Evolutionary conservation across 2,888 invertebrate species (phyloP), one percentile per base, ranked within the genome.

Genomic region (Melolontha melolontha): DNA sequence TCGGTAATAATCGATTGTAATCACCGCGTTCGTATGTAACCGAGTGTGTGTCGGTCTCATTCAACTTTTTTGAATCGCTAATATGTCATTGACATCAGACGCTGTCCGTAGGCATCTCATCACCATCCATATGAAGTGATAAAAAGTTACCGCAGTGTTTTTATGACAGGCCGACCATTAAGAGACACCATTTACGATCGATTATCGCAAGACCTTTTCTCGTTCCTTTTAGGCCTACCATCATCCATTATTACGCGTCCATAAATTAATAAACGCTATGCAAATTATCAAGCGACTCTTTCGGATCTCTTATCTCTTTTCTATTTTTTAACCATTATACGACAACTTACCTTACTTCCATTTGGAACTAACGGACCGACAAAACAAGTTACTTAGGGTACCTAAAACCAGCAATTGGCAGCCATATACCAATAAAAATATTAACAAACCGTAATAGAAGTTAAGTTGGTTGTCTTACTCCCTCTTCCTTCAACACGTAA

Each of bases 221-320:
- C 22, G 57, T 39, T 57, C 27, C 57, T 57, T 57, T 57, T 57
- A 42, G 57, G 57, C 44, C n/a, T 7, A 10, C 42, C 42, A 27
- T 14, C 16, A 14, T 22, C 42, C 57, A 57, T 57, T 57, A 57
- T 57, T 57, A 57, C 40, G 22, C 44, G 57, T 34, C 14, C 12
- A 44, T 57, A 57, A 57, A 57, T 57, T 57, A 42, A 57, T 57
- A 57, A 57, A 57, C 57, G 44, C 54, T 57, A 57, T 57, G 57
- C 57, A 57, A 57, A 57, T 57, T 42, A 27, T 10, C 44, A n/a
- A 12, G 11, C 2, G 11, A 39, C 34, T 39, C 39, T 44, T 27
- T 42, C 17, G 16, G 14, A 17, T 40, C 10, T 42, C 29, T 12
- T 27, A 41, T 42, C 42, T 12, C 34, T 34, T 54, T 11, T 29